Base-by-base conservation (phyloP, 2,797 vertebrate genomes). In the Dromococcyx pavoninus region DNA sequence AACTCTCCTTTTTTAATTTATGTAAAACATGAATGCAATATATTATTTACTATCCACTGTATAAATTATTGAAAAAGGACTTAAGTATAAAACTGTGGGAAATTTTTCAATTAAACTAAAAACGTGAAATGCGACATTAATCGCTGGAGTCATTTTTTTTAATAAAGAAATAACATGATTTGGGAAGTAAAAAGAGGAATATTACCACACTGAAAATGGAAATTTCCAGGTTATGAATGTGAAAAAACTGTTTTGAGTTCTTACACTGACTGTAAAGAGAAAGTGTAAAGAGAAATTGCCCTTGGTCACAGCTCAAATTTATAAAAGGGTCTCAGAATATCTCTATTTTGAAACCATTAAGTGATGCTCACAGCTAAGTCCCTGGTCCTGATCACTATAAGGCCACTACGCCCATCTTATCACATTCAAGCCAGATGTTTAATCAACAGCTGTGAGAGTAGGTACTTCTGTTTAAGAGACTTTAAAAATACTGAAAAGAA, bases 1-100 rank as follows among this genome's bases (percentile, higher is more conserved):
- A 90, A 85, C 67, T 48, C 79, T 62, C 75, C 84, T 79, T 71
- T 91, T 88, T 88, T 83, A 90, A 93, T 94, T 96, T 57, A 89
- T 8, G 62, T 87, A 94, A 95, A 94, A 89, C 74, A 88, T 24
- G 71, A 96, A 96, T 81, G 88, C 88, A 97, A 96, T 97, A 95
- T 97, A 97, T 97, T 96, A 97, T 80, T 96, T 88, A 95, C 93
- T 95, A 96, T 95, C 80, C 94, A 94, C 89, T 95, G 91, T 86
- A 97, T 90, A 97, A 96, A 96, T 97, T 95, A 97, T 10, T 96
- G 96, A 86, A 97, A 75, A 93, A 94, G 91, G 93, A 91, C 72
- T 95, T 78, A 72, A 85, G 95, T 81, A 88, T 61, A 91, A 90
- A 92, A 94, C 77, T 46, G 87, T 86, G 74, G 90, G 67, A 93